These are phyloP conservation scores for Notoglanidium macrostoma DNA, from an alignment of 2,797 vertebrate genomes.

Conservation along the genomic window DNA sequence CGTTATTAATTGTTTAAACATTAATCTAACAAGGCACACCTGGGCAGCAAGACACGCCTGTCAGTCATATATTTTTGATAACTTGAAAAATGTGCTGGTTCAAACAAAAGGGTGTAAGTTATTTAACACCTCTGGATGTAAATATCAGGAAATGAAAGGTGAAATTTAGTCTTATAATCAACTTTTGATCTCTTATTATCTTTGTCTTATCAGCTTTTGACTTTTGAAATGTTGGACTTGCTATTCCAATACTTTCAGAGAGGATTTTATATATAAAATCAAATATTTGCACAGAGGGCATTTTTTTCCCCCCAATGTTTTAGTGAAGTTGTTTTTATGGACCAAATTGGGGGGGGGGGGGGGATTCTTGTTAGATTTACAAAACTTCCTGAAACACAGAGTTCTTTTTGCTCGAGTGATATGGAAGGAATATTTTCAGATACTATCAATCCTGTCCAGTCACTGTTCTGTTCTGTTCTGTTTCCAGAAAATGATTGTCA, in stretches of 20 bases:
- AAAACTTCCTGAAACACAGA: neutral
- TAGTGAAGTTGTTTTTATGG: neutral
- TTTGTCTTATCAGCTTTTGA: too few relatives aligned
- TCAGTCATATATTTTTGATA: neutral
- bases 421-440: slow-evolving; percentile 39
- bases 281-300: too few relatives aligned
- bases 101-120: neutral
- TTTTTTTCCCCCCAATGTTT: neutral
- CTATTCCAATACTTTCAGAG: neutral
- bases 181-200: too few relatives aligned
- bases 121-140: neutral
- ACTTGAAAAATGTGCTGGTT: neutral
- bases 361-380: neutral
- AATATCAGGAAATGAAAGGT: neutral
- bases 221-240: neutral
- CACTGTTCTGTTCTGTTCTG: slow-evolving; percentile 4
- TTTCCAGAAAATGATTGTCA: slow-evolving; percentile 80
- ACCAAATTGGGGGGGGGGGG: neutral
- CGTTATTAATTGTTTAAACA: neutral
- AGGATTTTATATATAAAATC: neutral
- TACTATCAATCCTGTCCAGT: slow-evolving; percentile 30
- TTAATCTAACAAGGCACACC: neutral
- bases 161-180: neutral
- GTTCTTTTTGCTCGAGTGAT: neutral
- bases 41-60: neutral